These are phyloP conservation scores for Argentina silus DNA, from an alignment of 2,797 vertebrate species.

Conservation along the genomic window DNA sequence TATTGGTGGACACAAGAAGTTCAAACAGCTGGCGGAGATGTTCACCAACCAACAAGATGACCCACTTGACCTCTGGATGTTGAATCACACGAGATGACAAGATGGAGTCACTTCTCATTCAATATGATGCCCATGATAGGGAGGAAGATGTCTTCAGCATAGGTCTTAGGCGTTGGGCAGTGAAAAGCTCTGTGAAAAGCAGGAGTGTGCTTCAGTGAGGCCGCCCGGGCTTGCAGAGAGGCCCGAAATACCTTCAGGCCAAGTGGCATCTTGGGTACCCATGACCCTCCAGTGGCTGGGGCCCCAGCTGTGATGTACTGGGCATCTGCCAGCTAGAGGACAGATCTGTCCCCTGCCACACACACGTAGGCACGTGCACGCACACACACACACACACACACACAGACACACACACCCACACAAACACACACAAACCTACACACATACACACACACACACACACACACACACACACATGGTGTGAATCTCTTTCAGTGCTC, in stretches of 20 bases:
- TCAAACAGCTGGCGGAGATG: conserved; percentile 49
- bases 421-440: conserved; percentile 15
- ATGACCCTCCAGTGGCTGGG: conserved; percentile 66
- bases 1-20: conserved; percentile 17
- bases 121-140: conserved; percentile 27
- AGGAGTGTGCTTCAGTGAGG: neutral
- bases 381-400: neutral
- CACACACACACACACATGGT: conserved; percentile 18
- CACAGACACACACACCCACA: conserved; percentile 34
- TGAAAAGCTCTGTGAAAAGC: neutral
- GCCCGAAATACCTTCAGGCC: conserved; percentile 52
- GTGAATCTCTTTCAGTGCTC: conserved; percentile 57
- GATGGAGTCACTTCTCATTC: conserved; percentile 28
- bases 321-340: conserved; percentile 74
- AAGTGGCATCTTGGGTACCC: conserved; percentile 54
- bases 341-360: conserved; percentile 60
- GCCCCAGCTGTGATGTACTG: conserved; percentile 69
- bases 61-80: conserved; percentile 56
- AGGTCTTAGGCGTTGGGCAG: neutral
- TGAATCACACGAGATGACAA: conserved; percentile 44
- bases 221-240: conserved; percentile 41
- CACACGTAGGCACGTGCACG: conserved; percentile 28
- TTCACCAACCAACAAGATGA: conserved; percentile 24
- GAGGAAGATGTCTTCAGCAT: neutral
- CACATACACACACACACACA: conserved; percentile 20